Conservation (phyloP, 2,888 invertebrate genomes). For the Peribatodes rhomboidaria region DNA sequence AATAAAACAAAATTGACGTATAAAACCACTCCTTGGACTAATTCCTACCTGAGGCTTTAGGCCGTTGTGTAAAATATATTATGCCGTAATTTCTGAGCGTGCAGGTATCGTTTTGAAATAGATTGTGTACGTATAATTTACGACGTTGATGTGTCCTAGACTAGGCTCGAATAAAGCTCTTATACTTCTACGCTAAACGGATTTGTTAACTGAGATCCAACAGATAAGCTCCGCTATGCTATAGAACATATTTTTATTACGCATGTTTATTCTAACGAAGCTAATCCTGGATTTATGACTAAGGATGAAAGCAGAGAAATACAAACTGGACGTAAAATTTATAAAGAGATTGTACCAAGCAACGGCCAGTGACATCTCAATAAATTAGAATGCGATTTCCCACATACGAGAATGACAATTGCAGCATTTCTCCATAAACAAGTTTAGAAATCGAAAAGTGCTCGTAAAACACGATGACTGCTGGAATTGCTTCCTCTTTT, state of each 20-base stretch:
- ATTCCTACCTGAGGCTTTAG: conserved; percentile 66
- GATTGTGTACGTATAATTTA: conserved; percentile 56
- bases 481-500: conserved; percentile 75
- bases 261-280: conserved; percentile 6
- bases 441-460: conserved; percentile 71
- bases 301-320: conserved; percentile 3
- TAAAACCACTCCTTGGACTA: conserved; percentile 79
- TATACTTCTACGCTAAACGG: conserved; percentile 23
- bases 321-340: conserved; percentile 1
- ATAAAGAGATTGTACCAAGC: conserved; percentile 19
- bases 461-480: conserved; percentile 73
- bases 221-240: conserved; percentile 10
- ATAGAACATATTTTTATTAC: neutral
- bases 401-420: conserved; percentile 58
- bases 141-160: conserved; percentile 46
- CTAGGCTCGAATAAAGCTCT: conserved; percentile 33
- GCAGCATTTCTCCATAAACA: conserved; percentile 64
- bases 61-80: conserved; percentile 71
- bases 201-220: conserved; percentile 18
- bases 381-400: conserved; percentile 49
- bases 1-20: conserved; percentile 83
- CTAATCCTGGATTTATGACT: conserved; percentile 1
- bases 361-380: conserved; percentile 19
- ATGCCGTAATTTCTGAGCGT: conserved; percentile 63
- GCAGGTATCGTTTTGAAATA: conserved; percentile 57